A percentile compares a stretch with the other conserved stretches of the same genome.
These are phyloP conservation scores for Phoxinus phoxinus DNA, from an alignment of 2,113 vertebrate species.

Conservation along the genomic window DNA sequence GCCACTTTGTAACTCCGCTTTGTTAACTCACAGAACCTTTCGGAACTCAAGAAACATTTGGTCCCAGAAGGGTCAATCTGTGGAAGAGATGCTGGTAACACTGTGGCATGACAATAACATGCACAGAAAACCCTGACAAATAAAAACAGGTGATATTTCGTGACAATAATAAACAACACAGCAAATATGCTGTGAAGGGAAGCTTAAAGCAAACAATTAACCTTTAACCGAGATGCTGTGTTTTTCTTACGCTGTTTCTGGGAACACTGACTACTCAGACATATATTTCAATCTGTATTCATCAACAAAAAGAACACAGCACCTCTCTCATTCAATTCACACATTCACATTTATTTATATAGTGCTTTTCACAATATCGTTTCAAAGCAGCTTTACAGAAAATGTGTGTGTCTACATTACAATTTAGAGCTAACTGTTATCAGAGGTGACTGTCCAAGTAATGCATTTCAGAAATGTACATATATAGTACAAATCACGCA, in stretches of 20 bases:
- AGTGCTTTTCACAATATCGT: no score
- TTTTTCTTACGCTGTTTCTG: background rate
- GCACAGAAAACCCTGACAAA: conserved; percentile 45
- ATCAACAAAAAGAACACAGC: background rate
- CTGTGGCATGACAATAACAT: background rate
- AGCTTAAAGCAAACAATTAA: conserved; percentile 66
- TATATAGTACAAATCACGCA: no score
- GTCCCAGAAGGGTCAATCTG: background rate
- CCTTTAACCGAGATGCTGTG: conserved; percentile 62
- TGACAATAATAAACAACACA: conserved; percentile 53
- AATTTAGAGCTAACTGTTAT: no score
- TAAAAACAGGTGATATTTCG: conserved; percentile 59
- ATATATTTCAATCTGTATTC: background rate
- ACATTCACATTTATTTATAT: no score
- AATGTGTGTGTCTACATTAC: no score
- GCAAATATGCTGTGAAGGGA: conserved; percentile 47
- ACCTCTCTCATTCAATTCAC: background rate
- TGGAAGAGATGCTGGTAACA: background rate
- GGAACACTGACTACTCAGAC: background rate
- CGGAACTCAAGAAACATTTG: background rate
- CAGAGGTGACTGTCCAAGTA: no score
- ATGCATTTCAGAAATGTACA: no score
- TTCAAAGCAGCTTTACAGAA: no score
- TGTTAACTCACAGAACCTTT: background rate
- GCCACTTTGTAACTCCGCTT: background rate